Base-by-base conservation (phyloP, 1,140 invertebrate genomes). In the Eciton burchellii region DNA sequence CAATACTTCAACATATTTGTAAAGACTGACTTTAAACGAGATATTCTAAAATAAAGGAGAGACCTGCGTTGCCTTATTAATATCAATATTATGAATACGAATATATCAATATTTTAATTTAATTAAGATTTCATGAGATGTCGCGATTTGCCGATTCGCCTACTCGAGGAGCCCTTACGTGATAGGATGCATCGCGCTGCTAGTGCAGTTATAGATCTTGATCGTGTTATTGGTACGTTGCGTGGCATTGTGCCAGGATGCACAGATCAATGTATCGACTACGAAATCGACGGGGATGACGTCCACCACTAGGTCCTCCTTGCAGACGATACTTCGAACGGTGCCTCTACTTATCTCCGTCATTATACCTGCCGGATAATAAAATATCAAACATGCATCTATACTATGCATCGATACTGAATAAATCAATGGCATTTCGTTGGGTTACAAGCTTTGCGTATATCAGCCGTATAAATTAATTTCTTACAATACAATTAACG, bases 201-300 rank as follows among this genome's bases (percentile, higher is more conserved):
- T 97, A 0, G 98, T 98, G 87, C 98, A 98, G 92, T 99, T 99
- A 92, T 98, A 99, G n/a, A 99, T 96, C 54, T 94, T 94, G 68
- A 97, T 94, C 0, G 91, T 91, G n/a, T n/a, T n/a, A 54, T 95
- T 95, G 0, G 94, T 94, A 65, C 95, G 96, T 66, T 85, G 86
- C 35, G 89, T 95, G 0, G 95, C 95, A 47, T 95, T 96, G 86
- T 97, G 95, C 97, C 98, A 98, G 11, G 97, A 96, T 11, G 96
- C 95, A 74, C 97, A 95, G 63, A 99, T 97, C 83, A 99, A 95
- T 9, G 97, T 96, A 92, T 98, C 98, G 26, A 98, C 97, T 3
- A 98, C 97, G 88, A 97, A 96, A 91, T 99, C 98, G 0, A 99
- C 98, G 0, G 98, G 98, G 6, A 99, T 97, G 9, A 99, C 94